phyloP scores from a whole-genome alignment of 2,113 vertebrate species.

The Oxyruncus cristatus region DNA sequence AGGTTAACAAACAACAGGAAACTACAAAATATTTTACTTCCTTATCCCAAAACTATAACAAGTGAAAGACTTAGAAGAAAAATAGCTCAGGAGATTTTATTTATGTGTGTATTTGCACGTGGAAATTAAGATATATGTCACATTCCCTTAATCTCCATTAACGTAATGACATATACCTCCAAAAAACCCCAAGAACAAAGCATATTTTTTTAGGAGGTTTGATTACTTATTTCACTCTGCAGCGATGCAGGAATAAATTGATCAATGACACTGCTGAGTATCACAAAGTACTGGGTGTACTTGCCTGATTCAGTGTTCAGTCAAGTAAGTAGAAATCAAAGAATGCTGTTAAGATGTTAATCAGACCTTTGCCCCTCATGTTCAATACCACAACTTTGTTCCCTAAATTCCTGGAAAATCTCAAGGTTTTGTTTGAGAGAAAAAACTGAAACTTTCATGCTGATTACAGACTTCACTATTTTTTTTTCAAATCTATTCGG shows the following conservation, averaged over 20 bases:
- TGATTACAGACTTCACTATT: rapidly evolving
- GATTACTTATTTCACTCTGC: neutral
- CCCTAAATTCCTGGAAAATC: neutral
- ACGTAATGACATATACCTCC: neutral
- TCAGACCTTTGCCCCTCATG: neutral
- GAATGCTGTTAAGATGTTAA: conserved; percentile 42
- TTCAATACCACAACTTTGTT: conserved; percentile 3
- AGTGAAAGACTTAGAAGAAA: neutral
- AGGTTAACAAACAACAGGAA: neutral
- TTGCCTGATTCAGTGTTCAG: conserved; percentile 3
- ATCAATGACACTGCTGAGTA: neutral
- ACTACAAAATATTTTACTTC: neutral
- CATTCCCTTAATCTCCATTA: neutral
- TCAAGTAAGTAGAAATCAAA: conserved; percentile 52
- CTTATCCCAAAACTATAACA: neutral
- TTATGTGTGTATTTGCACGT: neutral
- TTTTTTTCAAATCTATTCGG: neutral
- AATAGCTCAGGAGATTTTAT: neutral
- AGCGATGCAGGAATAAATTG: neutral
- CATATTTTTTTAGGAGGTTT: neutral
- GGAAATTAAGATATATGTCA: neutral
- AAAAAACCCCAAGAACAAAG: neutral
- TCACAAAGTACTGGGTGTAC: neutral
- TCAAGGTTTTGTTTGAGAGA: neutral
- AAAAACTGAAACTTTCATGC: neutral